Conservation (phyloP, 2,797 vertebrate species). For the Gallinago nigripennis region DNA sequence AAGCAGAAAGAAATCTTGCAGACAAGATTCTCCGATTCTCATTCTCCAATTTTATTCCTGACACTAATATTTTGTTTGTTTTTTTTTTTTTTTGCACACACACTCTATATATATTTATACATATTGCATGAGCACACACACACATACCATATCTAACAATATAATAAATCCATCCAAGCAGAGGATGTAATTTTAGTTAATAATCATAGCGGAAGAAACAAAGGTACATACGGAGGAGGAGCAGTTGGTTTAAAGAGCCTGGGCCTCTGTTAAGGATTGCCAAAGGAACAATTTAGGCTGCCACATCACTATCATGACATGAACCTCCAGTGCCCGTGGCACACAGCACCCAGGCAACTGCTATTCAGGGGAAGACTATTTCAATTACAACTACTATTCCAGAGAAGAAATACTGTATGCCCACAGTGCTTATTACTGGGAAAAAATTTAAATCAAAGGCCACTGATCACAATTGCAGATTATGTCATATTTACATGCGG, state of each 20-base stretch:
- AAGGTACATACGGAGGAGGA: not conserved
- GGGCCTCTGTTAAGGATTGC: not conserved
- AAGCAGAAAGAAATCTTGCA: not conserved
- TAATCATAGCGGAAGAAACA: not conserved
- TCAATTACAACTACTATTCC: not conserved
- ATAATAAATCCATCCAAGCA: not conserved
- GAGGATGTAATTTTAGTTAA: not conserved
- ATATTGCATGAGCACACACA: fast-evolving
- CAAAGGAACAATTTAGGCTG: not conserved
- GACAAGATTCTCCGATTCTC: not conserved
- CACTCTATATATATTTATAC: not conserved
- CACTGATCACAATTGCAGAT: not conserved
- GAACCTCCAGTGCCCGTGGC: not conserved
- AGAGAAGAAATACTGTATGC: not conserved
- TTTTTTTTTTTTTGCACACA: not conserved
- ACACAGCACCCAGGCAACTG: not conserved
- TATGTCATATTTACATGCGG: not conserved
- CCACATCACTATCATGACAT: too few relatives aligned
- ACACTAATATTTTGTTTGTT: not conserved
- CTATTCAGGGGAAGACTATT: too few relatives aligned
- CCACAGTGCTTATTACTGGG: not conserved
- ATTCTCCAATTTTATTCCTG: not conserved
- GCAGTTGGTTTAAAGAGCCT: not conserved
- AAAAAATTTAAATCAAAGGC: not conserved
- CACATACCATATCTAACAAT: not conserved